A percentile compares a stretch with the other conserved stretches of the same genome.
Conservation (phyloP, 1,140 invertebrate genomes). For the Ladona fulva region DNA sequence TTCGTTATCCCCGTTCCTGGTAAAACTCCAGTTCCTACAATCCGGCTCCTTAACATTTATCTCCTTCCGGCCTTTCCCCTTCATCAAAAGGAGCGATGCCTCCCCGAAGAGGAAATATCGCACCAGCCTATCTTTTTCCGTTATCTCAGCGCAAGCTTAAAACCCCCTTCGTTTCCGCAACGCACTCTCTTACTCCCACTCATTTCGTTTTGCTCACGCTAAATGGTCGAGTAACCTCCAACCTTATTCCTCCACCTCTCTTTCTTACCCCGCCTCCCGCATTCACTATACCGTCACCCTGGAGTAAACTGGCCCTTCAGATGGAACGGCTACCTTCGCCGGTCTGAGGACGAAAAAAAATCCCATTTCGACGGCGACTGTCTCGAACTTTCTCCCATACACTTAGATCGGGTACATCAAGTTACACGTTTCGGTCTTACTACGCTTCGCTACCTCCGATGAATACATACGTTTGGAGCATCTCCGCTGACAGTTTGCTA, state of each 20-base stretch:
- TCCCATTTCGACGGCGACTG: too few species aligned
- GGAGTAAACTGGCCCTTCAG: background rate
- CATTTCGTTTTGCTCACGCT: background rate
- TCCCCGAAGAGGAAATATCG: background rate
- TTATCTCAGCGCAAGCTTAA: background rate
- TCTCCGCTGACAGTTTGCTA: too few species aligned
- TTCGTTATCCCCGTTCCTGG: too few species aligned
- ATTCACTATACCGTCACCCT: background rate
- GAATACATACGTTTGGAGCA: too few species aligned
- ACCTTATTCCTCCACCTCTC: background rate
- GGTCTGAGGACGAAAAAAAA: background rate
- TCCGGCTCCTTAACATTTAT: background rate
- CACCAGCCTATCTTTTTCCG: background rate
- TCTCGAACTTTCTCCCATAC: too few species aligned
- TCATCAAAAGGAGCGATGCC: background rate
- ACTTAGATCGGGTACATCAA: too few species aligned
- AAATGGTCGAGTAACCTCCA: background rate
- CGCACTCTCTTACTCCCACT: background rate
- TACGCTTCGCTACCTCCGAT: too few species aligned
- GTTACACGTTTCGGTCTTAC: too few species aligned
- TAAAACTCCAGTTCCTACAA: too few species aligned
- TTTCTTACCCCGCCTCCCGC: background rate
- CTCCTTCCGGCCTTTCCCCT: background rate
- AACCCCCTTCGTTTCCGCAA: background rate
- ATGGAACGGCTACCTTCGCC: too few species aligned